Evolutionary conservation across 2,888 invertebrate species (phyloP).

Genomic region (Drosophila niveifrons): DNA sequence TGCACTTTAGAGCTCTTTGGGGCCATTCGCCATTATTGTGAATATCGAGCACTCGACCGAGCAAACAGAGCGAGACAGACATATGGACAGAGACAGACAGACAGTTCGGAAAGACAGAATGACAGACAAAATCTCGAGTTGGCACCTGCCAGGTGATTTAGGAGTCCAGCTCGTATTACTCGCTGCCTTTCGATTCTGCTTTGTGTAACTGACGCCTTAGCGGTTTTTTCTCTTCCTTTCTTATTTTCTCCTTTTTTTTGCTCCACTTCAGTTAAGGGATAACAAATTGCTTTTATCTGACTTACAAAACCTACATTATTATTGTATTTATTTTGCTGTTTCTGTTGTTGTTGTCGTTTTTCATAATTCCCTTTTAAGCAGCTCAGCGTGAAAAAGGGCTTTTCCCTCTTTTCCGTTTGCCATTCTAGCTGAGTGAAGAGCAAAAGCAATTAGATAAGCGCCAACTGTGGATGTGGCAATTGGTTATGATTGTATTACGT

Average conservation of each 20-base stretch:
- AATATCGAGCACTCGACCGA: conserved; percentile 61
- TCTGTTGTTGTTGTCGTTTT: conserved; percentile 5
- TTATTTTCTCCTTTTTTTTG: neutral
- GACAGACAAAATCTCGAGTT: conserved; percentile 38
- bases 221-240: neutral
- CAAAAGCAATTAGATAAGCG: conserved; percentile 76
- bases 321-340: conserved; percentile 17
- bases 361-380: conserved; percentile 63
- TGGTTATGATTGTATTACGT: conserved; percentile 50
- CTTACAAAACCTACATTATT: conserved; percentile 19
- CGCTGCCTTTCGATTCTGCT: conserved; percentile 21
- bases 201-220: conserved; percentile 59
- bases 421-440: conserved; percentile 32
- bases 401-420: conserved; percentile 35
- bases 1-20: conserved; percentile 75
- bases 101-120: conserved; percentile 18
- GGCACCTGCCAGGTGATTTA: conserved; percentile 55
- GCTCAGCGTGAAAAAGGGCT: conserved; percentile 70
- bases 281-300: conserved; percentile 74
- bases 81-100: conserved; percentile 16
- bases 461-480: conserved; percentile 60
- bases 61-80: conserved; percentile 8
- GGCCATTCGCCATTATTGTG: conserved; percentile 70
- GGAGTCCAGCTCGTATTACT: conserved; percentile 48
- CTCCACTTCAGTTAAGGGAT: conserved; percentile 43